These are phyloP conservation scores for Xiphias gladius DNA, from an alignment of 2,113 vertebrate species.

Conservation along the genomic window DNA sequence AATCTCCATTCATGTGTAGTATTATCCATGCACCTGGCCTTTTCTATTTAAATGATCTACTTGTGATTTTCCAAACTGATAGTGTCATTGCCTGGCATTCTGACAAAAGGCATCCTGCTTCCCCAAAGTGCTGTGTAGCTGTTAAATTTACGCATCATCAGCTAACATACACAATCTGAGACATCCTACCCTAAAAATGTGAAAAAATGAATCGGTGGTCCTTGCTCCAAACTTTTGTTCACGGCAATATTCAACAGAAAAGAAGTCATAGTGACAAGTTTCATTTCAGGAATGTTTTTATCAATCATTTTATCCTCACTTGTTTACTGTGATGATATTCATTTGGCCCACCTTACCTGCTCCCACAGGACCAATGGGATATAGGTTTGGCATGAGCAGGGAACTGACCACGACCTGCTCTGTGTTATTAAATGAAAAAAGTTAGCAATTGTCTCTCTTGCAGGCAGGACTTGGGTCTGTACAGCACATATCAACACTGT, in stretches of 20 bases:
- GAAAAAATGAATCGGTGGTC: constrained; percentile 51
- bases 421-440: constrained; percentile 20
- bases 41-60: constrained; percentile 35
- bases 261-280: not conserved
- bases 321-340: constrained; percentile 15
- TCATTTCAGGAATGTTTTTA: constrained; percentile 36
- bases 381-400: constrained; percentile 6
- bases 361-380: constrained; percentile 6
- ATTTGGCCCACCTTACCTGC: constrained; percentile 4
- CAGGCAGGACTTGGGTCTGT: not conserved
- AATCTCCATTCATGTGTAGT: constrained; percentile 15
- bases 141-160: constrained; percentile 25
- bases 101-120: constrained; percentile 44
- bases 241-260: constrained; percentile 23
- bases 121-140: constrained; percentile 43
- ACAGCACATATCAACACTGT: constrained; percentile 2
- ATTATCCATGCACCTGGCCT: constrained; percentile 7
- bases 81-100: constrained; percentile 5
- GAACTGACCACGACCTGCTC: constrained; percentile 11
- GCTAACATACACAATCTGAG: constrained; percentile 54
- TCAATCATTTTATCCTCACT: constrained; percentile 26
- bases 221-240: constrained; percentile 42
- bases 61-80: constrained; percentile 36
- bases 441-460: constrained; percentile 24
- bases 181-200: constrained; percentile 72